phyloP scores from a whole-genome alignment of 2,113 vertebrate genomes.

The Poeciliopsis prolifica region DNA sequence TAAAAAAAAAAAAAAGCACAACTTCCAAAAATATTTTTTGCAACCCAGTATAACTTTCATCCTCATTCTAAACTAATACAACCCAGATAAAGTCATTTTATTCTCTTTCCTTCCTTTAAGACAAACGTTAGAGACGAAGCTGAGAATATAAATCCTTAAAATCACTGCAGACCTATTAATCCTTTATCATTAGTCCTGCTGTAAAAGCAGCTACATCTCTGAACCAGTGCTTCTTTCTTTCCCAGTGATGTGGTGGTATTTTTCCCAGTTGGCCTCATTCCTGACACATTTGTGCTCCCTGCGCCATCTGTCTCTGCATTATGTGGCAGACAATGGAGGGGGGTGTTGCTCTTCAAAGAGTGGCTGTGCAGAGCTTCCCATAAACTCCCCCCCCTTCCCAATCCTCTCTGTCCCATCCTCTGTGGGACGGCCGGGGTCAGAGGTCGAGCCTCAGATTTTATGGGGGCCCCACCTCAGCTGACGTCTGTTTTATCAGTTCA shows the following conservation, averaged over 20 bases:
- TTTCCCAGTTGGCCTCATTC: background rate
- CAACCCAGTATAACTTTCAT: too few species aligned
- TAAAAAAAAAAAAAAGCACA: too few species aligned
- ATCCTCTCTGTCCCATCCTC: constrained; percentile 1
- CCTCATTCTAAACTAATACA: background rate
- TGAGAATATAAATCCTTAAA: background rate
- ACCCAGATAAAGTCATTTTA: background rate
- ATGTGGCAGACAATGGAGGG: constrained; percentile 5
- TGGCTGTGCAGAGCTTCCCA: constrained; percentile 1
- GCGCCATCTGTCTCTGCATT: constrained; percentile 11
- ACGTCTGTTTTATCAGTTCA: background rate
- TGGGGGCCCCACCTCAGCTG: background rate
- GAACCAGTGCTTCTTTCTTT: background rate
- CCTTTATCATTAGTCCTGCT: background rate
- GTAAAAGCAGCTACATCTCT: background rate
- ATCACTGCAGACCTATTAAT: background rate
- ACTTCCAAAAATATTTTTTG: too few species aligned
- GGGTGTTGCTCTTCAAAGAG: constrained; percentile 2
- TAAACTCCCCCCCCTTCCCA: background rate
- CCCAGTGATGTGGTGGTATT: background rate
- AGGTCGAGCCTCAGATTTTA: background rate
- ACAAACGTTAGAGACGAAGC: background rate
- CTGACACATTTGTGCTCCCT: background rate
- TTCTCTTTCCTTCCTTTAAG: background rate
- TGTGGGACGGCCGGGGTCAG: background rate